Conservation (phyloP, 2,113 vertebrate genomes). For the Sinocyclocheilus anshuiensis region DNA sequence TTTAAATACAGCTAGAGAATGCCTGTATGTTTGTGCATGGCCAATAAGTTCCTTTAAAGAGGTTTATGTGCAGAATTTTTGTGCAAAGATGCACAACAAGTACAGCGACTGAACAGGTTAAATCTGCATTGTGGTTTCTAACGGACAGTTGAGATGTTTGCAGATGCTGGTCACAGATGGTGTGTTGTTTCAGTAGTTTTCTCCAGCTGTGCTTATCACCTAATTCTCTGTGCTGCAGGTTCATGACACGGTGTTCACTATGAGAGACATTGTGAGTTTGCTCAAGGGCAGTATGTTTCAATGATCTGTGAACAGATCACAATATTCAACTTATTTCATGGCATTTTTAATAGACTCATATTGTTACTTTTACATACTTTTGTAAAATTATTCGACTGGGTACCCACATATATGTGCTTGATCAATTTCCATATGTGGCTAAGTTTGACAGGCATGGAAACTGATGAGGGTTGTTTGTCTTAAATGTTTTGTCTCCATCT, state of each 20-base stretch:
- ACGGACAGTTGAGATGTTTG: neutral
- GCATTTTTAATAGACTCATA: neutral
- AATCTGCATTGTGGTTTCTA: neutral
- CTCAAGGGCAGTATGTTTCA: neutral
- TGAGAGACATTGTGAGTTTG: neutral
- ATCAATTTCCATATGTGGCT: neutral
- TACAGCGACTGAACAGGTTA: neutral
- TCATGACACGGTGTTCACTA: neutral
- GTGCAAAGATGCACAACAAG: neutral
- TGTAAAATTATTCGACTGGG: neutral
- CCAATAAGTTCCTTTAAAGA: neutral
- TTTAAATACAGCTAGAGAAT: neutral
- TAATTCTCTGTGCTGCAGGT: neutral
- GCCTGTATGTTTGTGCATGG: neutral
- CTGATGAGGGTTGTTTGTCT: neutral
- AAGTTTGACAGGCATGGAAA: neutral
- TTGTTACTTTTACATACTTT: neutral
- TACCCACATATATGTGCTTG: neutral
- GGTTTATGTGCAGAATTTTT: neutral
- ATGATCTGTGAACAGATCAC: neutral
- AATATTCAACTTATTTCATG: neutral
- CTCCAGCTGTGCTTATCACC: neutral
- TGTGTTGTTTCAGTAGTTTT: neutral
- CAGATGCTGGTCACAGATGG: neutral
- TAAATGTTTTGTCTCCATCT: constrained; percentile 48